Base-by-base conservation (phyloP, 2,113 vertebrate species). In the Caranx melampygus region DNA sequence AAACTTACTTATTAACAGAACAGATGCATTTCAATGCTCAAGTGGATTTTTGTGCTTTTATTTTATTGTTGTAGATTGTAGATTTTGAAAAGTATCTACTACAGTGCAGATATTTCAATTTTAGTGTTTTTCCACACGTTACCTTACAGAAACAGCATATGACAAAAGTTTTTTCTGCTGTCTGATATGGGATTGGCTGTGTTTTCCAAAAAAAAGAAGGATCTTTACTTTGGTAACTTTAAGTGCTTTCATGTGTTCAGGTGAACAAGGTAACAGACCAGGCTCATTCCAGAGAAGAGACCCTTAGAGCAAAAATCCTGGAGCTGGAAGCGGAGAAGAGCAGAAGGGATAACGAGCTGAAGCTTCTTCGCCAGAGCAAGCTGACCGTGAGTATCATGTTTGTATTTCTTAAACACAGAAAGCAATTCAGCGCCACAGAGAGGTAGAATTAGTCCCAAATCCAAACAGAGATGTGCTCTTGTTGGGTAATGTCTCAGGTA, bases 291-390 rank as follows among this genome's bases (percentile, higher is more conserved):
- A 94, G 82, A 89, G 95, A 97, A 44, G 91, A 84, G 40, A 83
- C 73, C 33, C 94, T 98, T 75, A 94, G 96, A 88, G 79, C 73
- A 72, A 96, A 95, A 92, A 90, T 97, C 85, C 69, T 94, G 45
- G 80, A 91, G 83, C 94, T 97, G 80, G 96, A 97, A 91, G 87
- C 90, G 16, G 95, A 97, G 88, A 94, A 95, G 82, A 95, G 87
- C 84, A 88, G 91, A 79, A 87, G 69, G 62, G 94, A 94, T 16
- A 94, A 95, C 54, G 96, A 97, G 73, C 94, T 96, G 75, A 94
- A 91, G 1, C 83, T 94, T 42, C 93, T 98, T 21, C 86, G 60
- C 20, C 88, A 91, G 59, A 94, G 65, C 85, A 94, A 92, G 42
- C 42, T 78, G 34, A 79, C 86, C 0, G 95, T 95, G 70, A 92